These are phyloP conservation scores for Erpornis zantholeuca DNA, from an alignment of 2,113 vertebrate genomes.

Conservation along the genomic window DNA sequence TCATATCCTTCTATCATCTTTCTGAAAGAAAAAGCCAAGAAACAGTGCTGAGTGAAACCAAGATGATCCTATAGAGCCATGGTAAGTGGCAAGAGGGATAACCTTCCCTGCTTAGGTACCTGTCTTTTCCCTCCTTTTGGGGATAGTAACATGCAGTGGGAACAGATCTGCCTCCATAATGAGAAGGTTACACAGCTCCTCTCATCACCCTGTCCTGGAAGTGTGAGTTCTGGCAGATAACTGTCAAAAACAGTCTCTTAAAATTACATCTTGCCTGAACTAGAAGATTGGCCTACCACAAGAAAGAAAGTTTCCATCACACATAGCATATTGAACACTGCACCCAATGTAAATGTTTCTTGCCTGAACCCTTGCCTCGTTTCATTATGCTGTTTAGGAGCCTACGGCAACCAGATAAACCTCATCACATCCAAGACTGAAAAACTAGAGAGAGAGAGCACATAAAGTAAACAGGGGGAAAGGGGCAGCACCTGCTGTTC, in stretches of 20 bases:
- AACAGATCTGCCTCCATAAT: not conserved
- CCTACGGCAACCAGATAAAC: not conserved
- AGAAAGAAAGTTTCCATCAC: not conserved
- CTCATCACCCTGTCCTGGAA: not conserved
- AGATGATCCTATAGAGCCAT: rapidly evolving
- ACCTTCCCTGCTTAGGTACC: not conserved
- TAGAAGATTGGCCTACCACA: not conserved
- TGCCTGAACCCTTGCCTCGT: not conserved
- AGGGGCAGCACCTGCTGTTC: not conserved
- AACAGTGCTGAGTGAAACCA: not conserved
- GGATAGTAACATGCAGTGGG: not conserved
- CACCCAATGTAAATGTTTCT: not conserved
- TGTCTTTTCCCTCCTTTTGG: not conserved
- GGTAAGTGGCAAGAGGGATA: not conserved
- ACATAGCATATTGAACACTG: too few species aligned
- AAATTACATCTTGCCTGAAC: not conserved
- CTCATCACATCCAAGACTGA: not conserved
- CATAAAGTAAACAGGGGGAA: not conserved
- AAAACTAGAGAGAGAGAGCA: not conserved
- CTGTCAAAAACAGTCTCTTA: not conserved
- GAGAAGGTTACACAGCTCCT: not conserved
- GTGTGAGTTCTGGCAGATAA: not conserved
- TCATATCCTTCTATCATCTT: not conserved
- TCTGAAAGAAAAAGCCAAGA: not conserved
- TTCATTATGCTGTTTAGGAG: not conserved